Evolutionary conservation across 1,140 invertebrate species (phyloP).

Genomic region (Pseudomyrmex gracilis): DNA sequence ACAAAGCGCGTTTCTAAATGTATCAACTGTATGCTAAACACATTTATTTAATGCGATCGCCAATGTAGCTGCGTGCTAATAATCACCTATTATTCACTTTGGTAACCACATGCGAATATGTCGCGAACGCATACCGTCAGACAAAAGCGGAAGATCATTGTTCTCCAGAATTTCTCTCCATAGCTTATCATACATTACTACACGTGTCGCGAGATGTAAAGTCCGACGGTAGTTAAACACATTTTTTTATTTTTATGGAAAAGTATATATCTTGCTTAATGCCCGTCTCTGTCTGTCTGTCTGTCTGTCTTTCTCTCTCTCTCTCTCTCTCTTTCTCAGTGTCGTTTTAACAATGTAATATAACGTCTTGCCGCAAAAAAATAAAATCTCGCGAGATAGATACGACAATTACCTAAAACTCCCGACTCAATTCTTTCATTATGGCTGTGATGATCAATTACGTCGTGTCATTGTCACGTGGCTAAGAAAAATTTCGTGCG

Average conservation of each 20-base stretch:
- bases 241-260: slow-evolving; percentile 68
- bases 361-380: slow-evolving; percentile 69
- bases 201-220: slow-evolving; percentile 23
- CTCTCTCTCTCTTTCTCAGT: neutral
- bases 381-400: slow-evolving; percentile 45
- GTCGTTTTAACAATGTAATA: slow-evolving; percentile 67
- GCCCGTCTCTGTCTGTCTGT: too few species aligned
- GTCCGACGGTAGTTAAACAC: slow-evolving; percentile 29
- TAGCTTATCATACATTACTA: neutral
- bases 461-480: neutral
- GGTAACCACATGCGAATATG: neutral
- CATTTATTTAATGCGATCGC: too few species aligned
- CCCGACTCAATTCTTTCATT: slow-evolving; percentile 6
- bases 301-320: neutral
- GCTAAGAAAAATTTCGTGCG: neutral
- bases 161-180: neutral
- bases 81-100: too few species aligned
- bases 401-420: slow-evolving; percentile 29
- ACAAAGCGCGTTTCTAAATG: slow-evolving; percentile 42
- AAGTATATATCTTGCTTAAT: slow-evolving; percentile 35
- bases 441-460: neutral
- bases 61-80: too few species aligned
- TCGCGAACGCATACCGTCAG: slow-evolving; percentile 2
- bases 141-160: slow-evolving; percentile 13
- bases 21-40: too few species aligned